Base-by-base conservation (phyloP, 2,888 invertebrate species). In the Osedax frankpressi region DNA sequence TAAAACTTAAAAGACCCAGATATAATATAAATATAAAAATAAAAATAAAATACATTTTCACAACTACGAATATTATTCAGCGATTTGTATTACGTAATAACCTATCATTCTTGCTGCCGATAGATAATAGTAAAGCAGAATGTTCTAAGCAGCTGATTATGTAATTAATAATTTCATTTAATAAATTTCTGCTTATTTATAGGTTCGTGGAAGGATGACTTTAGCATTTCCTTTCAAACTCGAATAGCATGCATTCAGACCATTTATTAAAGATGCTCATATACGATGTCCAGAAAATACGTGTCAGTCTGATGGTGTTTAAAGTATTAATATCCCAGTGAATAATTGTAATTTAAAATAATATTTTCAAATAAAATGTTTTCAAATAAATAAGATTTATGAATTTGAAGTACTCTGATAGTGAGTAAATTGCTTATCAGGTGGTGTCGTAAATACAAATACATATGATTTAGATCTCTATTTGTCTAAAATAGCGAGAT, bases 221-320 rank as follows among this genome's bases (percentile, higher is more conserved):
- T 76, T 83, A 0, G 81, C 81, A 19, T 84, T 83, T 82, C 83
- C 83, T 0, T 82, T 78, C 71, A 75, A 77, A 25, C 78, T 81
- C 72, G 77, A 79, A n/a, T 67, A 76, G 14, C 65, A 63, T 2
- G 80, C 81, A 76, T 81, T 79, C 74, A 75, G 81, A 30, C 80
- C 80, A 0, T 78, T 28, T n/a, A 6, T 44, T 44, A 6, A 6
- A 6, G 44, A 44, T 44, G 44, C 44, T 44, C 44, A 6, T 19
- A 44, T 44, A 11, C 11, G 44, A 6, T 44, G 11, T 19, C 44
- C 44, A 11, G 6, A 44, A 11, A 6, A 44, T 19, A 6, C 44
- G 44, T 11, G 44, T 44, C 19, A 44, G 44, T 44, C 44, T n/a
- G n/a, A 44, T 11, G 6, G 19, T 44, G 19, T 44, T 44, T 44